phyloP scores from a whole-genome alignment of 2,888 invertebrate genomes.

The Drosophila longiperda region DNA sequence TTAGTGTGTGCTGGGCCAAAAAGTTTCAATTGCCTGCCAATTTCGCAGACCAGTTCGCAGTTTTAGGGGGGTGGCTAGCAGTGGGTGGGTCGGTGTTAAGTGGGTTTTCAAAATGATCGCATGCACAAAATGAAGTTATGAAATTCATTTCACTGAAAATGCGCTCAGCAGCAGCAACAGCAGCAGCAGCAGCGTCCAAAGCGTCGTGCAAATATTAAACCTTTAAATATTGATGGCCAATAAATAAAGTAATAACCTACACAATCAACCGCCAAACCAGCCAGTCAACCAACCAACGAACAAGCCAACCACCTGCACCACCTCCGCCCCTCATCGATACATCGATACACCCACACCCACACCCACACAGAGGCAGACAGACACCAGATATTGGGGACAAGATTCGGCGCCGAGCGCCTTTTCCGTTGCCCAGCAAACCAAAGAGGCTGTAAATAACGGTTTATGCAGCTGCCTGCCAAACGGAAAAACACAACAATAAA shows the following conservation, averaged over 20 bases:
- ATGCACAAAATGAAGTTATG: conserved; percentile 62
- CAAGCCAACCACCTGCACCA: conserved; percentile 11
- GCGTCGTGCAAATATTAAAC: conserved; percentile 57
- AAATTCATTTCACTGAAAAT: conserved; percentile 65
- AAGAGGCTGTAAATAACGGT: conserved; percentile 66
- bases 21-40: conserved; percentile 24
- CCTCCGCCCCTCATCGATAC: conserved; percentile 7
- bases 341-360: neutral
- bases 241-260: conserved; percentile 65
- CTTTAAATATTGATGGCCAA: conserved; percentile 69
- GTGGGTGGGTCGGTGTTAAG: neutral
- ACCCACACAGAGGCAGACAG: neutral
- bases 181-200: conserved; percentile 1
- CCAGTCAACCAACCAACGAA: conserved; percentile 1
- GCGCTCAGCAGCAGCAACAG: conserved; percentile 5
- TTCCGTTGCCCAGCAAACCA: conserved; percentile 30
- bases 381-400: conserved; percentile 32
- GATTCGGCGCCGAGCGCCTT: conserved; percentile 36
- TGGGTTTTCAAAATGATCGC: neutral
- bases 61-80: neutral
- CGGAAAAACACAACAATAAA: neutral
- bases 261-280: conserved; percentile 6
- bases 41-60: conserved; percentile 11
- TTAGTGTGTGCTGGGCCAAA: conserved; percentile 29
- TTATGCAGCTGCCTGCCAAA: conserved; percentile 54